Base-by-base conservation (phyloP, 2,113 vertebrate species). In the Pardalotus punctatus region DNA sequence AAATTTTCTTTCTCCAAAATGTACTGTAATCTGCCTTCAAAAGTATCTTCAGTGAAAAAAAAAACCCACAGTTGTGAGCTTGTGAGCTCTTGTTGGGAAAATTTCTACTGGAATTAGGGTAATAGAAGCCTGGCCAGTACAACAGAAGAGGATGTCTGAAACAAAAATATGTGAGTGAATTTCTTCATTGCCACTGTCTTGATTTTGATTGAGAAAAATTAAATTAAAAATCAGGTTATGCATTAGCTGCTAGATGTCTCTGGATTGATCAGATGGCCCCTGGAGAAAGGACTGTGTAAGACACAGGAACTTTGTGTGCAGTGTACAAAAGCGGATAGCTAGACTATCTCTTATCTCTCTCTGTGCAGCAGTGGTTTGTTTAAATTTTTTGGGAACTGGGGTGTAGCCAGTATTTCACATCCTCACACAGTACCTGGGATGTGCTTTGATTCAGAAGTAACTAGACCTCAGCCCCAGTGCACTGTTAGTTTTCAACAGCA, bases 1-100 rank as follows among this genome's bases (percentile, higher is more conserved):
- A 94, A 57, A 38, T 64, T 69, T 81, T 64, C 35, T 94, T 96
- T 95, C 24, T 94, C 76, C 36, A 85, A 81, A 94, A 61, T 64
- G n/a, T 51, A 27, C 21, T 93, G 22, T 88, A 70, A 62, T 85
- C 31, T 80, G 36, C 25, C 31, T 83, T 69, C 24, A n/a, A 18
- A 69, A 81, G 12, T 50, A 53, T 61, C 36, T 61, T 72, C 14
- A 62, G 21, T 27, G 20, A 69, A 64, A 43, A 33, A 43, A 33
- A 77, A 74, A 12, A 1, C 12, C 12, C 40, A 42, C 12, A 36
- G 6, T 7, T 72, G 6, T 40, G 23, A 73, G 40, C 28, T 56
- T 65, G n/a, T 73, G 48, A 58, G 11, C 7, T 73, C 0, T 0
- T 50, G 4, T 28, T 67, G 23, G n/a, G 42, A 88, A 76, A 43